Conservation (phyloP, 2,888 invertebrate species). For the Herminia tarsipennalis region DNA sequence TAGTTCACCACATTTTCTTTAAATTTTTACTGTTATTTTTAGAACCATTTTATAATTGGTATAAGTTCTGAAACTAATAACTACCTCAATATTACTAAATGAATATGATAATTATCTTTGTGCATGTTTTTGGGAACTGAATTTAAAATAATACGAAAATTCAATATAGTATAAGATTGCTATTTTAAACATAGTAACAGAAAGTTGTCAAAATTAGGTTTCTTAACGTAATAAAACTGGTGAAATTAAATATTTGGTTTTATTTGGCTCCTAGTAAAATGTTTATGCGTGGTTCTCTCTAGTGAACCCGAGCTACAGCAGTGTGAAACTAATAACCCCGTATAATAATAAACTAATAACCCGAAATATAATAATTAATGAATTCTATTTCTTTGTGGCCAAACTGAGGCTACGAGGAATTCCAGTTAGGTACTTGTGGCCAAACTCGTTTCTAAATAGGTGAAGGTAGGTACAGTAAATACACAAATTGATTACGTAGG, state of each 20-base stretch:
- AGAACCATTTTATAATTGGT: slow-evolving; percentile 83
- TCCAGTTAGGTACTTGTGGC: no score
- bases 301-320: no score
- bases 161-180: slow-evolving; percentile 81
- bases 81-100: slow-evolving; percentile 86
- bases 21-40: slow-evolving; percentile 77
- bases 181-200: slow-evolving; percentile 81
- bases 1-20: slow-evolving; percentile 66
- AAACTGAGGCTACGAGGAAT: no score
- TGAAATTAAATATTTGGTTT: slow-evolving; percentile 55
- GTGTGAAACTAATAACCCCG: no score
- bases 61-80: slow-evolving; percentile 85
- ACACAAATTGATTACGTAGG: no score
- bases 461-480: no score
- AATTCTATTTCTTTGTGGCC: no score
- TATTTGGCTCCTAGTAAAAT: no score
- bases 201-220: slow-evolving; percentile 84
- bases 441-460: no score
- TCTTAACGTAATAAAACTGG: slow-evolving; percentile 83
- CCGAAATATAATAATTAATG: no score
- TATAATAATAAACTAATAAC: no score
- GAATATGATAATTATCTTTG: slow-evolving; percentile 84
- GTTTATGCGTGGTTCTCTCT: no score
- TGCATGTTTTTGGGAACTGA: slow-evolving; percentile 84
- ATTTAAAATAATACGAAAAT: slow-evolving; percentile 70